Evolutionary conservation across 2,797 vertebrate species (phyloP).

Genomic region (Sebastes nivosus): DNA sequence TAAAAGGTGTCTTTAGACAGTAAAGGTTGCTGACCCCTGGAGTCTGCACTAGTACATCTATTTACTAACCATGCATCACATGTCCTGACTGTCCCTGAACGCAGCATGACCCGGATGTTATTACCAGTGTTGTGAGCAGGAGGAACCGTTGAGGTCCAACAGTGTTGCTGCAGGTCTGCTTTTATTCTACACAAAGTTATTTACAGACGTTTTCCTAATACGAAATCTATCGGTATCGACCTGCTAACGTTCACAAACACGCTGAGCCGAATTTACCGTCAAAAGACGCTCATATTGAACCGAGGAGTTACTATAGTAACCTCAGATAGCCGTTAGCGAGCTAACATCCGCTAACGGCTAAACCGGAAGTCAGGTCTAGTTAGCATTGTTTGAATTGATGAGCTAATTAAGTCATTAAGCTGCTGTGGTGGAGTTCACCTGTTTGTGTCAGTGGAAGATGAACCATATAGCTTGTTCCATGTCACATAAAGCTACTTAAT

Average conservation of each 20-base stretch:
- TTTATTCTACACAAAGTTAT: conserved; percentile 5
- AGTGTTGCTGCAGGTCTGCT: conserved; percentile 8
- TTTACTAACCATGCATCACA: too few species aligned
- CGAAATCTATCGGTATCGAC: neutral
- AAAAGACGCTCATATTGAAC: accelerated
- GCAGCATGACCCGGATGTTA: conserved; percentile 56
- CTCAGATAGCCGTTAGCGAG: neutral
- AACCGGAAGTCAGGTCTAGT: neutral
- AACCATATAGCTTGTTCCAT: neutral
- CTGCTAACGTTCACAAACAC: accelerated
- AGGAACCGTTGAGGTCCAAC: neutral
- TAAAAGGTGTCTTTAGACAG: too few species aligned
- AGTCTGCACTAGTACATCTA: accelerated
- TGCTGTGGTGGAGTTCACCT: accelerated
- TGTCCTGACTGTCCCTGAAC: neutral
- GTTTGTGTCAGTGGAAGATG: neutral
- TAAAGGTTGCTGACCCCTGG: too few species aligned
- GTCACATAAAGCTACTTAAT: neutral
- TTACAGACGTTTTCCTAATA: neutral
- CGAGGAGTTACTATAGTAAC: neutral
- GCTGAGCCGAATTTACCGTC: accelerated
- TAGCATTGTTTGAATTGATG: neutral
- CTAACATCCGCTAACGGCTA: neutral
- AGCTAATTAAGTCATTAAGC: neutral
- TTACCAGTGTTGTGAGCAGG: neutral